A percentile compares a stretch with the other conserved stretches of the same genome.
Conservation (phyloP, 2,113 vertebrate species). For the Megatriorchis doriae region DNA sequence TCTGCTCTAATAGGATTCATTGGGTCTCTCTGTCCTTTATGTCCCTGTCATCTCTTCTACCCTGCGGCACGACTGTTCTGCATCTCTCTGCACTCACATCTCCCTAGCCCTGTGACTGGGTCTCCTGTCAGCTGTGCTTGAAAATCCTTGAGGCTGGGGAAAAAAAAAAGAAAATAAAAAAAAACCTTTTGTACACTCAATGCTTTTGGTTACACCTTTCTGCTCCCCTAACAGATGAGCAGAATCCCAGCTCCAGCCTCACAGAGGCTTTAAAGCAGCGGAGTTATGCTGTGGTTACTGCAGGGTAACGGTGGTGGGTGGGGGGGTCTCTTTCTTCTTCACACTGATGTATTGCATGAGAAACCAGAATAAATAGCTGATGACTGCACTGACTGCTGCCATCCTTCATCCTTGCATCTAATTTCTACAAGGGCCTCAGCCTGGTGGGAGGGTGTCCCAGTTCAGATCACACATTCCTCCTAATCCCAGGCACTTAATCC, state of each 20-base stretch:
- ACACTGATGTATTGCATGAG: not conserved
- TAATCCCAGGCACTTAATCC: not conserved
- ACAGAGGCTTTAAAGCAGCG: not conserved
- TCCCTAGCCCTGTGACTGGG: not conserved
- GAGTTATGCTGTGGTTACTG: not conserved
- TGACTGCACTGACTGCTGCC: not conserved
- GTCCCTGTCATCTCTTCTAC: not conserved
- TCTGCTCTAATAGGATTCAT: not conserved
- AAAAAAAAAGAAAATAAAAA: too few relatives aligned
- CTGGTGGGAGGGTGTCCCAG: not conserved
- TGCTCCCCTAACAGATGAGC: not conserved
- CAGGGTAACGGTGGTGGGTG: not conserved
- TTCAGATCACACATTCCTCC: not conserved
- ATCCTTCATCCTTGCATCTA: not conserved
- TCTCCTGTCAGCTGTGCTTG: not conserved
- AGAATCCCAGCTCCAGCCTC: not conserved
- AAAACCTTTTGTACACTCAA: not conserved
- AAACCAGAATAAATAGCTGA: slow-evolving; percentile 25
- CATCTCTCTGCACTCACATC: not conserved
- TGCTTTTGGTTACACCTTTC: not conserved
- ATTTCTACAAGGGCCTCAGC: not conserved
- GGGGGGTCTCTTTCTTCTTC: not conserved
- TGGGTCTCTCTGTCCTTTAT: not conserved
- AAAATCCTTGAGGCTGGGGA: not conserved
- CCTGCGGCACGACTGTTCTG: not conserved